Evolutionary conservation across 2,113 vertebrate species (phyloP), one percentile per base, ranked within the genome.

Genomic region (Dolichallabes microphthalmus): DNA sequence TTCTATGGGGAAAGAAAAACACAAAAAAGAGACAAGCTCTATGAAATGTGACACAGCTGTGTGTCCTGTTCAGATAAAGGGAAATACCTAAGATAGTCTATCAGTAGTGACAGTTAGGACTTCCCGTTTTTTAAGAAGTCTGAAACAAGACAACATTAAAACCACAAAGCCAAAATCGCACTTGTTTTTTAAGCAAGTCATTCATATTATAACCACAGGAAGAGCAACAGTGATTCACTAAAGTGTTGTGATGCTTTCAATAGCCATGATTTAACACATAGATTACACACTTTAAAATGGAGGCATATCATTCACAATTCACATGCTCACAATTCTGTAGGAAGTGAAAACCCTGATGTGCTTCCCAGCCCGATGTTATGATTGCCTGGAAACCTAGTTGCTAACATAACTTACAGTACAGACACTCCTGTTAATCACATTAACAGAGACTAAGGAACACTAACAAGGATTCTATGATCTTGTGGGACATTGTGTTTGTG

Each of bases 121-220:
- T 86, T 86, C 78, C 77, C 19, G 53, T 60, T 80, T 80, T 74
- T 60, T 27, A 13, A 32, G 58, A 53, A 39, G 32, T 8, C 20
- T 15, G 25, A 77, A 71, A 76, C 14, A 55, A 71, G 77, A 74
- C 15, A 71, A 30, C 6, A 61, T 6, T 52, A 15, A 74, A 81
- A 74, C 78, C 85, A 81, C 85, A 86, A 63, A 8, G 27, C 45
- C 63, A 45, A 80, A 80, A 32, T 20, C 74, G 27, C 15, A 32
- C 8, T 22, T n/a, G 1, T 84, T 64, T 61, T 82, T 57, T 14
- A 73, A n/a, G 60, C 45, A 78, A 68, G 74, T 64, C 73, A 64
- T 30, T 55, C 8, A 63, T 39, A 50, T 39, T 39, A 27, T 15
- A 78, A n/a, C 50, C 50, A 35, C 27, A 22, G 10, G 30, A 60